Evolutionary conservation across 2,888 invertebrate genomes (phyloP), one percentile per base, ranked within the genome.

Genomic region (Branchipolynoe longqiensis): DNA sequence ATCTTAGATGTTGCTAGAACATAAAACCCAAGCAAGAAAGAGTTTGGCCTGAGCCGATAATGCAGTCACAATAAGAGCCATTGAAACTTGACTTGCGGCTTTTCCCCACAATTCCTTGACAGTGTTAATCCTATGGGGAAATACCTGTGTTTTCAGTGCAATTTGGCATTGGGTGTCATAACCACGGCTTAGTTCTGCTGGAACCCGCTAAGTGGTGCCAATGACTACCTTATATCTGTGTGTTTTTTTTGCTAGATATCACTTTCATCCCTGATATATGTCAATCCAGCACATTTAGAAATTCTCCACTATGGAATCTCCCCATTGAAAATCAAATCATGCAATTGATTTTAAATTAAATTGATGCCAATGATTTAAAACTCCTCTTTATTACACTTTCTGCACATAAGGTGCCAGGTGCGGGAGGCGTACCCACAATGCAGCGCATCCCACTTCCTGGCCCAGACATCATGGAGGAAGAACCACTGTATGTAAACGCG

Each of bases 401-500:
- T 12, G 59, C n/a, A 8, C 82, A 85, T 83, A 82, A 86, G 87
- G 84, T 87, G 33, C 87, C 87, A 2, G 85, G 87, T 3, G 69
- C 74, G 6, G 78, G 78, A 18, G 82, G 64, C 1, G 82, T 33
- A 40, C 48, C 85, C 54, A 84, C 83, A 36, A 85, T 85, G 48
- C 88, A 86, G 87, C 48, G 84, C 41, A 56, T 85, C 31, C 83
- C 85, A 1, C 59, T 85, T 3, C 85, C 85, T 0, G 88, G 88
- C 12, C 85, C 62, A n/a, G 88, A 88, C 28, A 38, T 83, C 12
- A 25, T 86, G 22, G 92, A 98, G 93, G 99, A 99, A 92, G 98
- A 99, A 91, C 98, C 99, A 0, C 94, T 99, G 28, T 99, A 99
- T 93, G 99, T 99, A 0, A 99, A 99, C 95, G 99, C 99, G 33